phyloP scores from a whole-genome alignment of 2,888 invertebrate species.

The Leptinotarsa peninsularis region DNA sequence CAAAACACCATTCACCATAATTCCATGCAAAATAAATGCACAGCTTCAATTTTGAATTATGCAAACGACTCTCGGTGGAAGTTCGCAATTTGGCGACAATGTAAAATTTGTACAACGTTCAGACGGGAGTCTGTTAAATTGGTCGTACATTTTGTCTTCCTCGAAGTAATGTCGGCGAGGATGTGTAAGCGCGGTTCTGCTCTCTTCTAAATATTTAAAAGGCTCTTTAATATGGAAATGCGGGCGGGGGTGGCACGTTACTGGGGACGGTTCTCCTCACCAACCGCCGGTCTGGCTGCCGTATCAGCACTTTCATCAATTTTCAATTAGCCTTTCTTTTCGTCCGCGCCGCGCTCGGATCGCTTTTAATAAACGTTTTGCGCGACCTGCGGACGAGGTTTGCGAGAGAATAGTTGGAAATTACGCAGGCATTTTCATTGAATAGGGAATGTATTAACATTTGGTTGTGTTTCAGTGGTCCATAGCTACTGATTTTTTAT shows the following conservation, averaged over 20 bases:
- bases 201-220: conserved; percentile 54
- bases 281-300: conserved; percentile 39
- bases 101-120: conserved; percentile 40
- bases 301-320: conserved; percentile 56
- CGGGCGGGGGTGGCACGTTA: conserved; percentile 28
- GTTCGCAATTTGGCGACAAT: conserved; percentile 45
- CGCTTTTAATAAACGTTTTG: conserved; percentile 43
- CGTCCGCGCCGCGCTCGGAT: conserved; percentile 42
- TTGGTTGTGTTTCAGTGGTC: too few species aligned
- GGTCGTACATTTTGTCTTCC: conserved; percentile 30
- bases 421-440: not conserved
- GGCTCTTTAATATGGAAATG: conserved; percentile 54
- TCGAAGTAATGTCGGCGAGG: not conserved
- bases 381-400: conserved; percentile 21
- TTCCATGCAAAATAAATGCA: conserved; percentile 20
- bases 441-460: not conserved
- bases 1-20: conserved; percentile 26
- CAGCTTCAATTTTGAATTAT: conserved; percentile 38
- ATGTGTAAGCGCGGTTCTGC: conserved; percentile 6
- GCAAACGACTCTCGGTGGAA: conserved; percentile 38
- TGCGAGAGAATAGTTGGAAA: not conserved
- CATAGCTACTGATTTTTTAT: too few species aligned
- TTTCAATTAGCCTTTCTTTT: conserved; percentile 57
- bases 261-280: conserved; percentile 28
- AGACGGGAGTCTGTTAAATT: conserved; percentile 41